Percentiles rank a stretch among this genome's conserved stretches.
Evolutionary conservation across 2,888 invertebrate species (phyloP).

Genomic region (Pyrgus malvae): DNA sequence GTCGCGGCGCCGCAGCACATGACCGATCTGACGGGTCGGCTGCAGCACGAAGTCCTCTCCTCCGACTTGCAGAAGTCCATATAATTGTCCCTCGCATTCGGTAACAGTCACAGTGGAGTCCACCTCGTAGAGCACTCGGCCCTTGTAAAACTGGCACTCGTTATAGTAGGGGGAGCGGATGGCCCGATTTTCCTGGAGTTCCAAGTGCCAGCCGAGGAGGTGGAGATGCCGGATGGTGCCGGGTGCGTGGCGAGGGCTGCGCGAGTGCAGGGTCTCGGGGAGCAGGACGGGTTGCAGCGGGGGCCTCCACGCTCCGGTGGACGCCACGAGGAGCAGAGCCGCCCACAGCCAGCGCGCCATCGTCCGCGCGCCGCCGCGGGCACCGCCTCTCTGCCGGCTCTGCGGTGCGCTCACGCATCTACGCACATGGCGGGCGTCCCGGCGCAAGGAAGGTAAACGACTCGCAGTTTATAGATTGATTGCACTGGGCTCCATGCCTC

Average conservation of each 20-base stretch:
- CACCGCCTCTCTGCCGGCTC: conserved; percentile 60
- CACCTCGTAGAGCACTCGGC: conserved; percentile 59
- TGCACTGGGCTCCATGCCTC: conserved; percentile 67
- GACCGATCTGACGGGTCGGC: conserved; percentile 63
- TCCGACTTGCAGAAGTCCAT: conserved; percentile 73
- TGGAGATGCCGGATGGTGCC: conserved; percentile 53
- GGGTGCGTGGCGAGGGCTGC: conserved; percentile 45
- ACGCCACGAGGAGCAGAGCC: conserved; percentile 55
- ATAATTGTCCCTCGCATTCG: conserved; percentile 76
- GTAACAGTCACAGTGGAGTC: conserved; percentile 76
- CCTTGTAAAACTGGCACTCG: conserved; percentile 70
- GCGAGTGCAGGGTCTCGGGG: conserved; percentile 36
- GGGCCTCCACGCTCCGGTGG: conserved; percentile 40
- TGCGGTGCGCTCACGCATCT: conserved; percentile 69
- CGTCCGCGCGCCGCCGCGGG: conserved; percentile 72
- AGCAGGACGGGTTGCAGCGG: conserved; percentile 29
- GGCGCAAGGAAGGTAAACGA: conserved; percentile 78
- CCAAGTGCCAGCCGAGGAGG: conserved; percentile 66
- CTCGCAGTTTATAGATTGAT: conserved; percentile 72
- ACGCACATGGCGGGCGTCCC: conserved; percentile 77
- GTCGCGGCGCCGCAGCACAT: conserved; percentile 66
- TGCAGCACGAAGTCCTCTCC: conserved; percentile 74
- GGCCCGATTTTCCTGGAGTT: conserved; percentile 66
- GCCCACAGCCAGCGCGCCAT: conserved; percentile 73
- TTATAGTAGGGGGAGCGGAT: conserved; percentile 70